Base-by-base conservation (phyloP, 2,797 vertebrate species). In the Limnodromus scolopaceus region DNA sequence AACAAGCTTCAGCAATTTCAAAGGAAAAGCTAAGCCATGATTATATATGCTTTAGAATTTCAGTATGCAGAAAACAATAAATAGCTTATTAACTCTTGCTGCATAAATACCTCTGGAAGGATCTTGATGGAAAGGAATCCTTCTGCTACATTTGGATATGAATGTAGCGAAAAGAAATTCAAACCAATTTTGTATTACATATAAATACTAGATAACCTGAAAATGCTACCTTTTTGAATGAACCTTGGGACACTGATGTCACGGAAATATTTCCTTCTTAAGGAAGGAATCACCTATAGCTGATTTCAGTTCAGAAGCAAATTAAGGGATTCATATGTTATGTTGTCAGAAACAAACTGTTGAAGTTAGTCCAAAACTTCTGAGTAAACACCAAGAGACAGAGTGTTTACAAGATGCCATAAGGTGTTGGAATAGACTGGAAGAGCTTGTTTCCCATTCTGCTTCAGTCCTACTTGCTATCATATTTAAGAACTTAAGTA, bases 1-100 rank as follows among this genome's bases (percentile, higher is more conserved):
- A 95, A 64, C 84, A 95, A 89, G 61, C 65, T 89, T 91, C 84
- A 85, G n/a, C 34, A 64, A 69, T 86, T 95, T 95, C 79, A 94
- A 75, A 95, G 30, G 65, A 80, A 90, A 92, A 95, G 41, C 38
- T 69, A 49, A 95, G 15, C 34, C n/a, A 58, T 65, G 45, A 43
- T 89, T 92, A 83, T 85, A 66, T 48, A 81, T 77, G 20, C 34
- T 71, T 89, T 28, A 81, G 65, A 89, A 80, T 89, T 84, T 61
- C 69, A 70, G n/a, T 75, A 77, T 32, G n/a, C 27, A 70, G 53
- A 49, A 78, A 87, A 53, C 24, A 92, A 84, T 41, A 60, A 87
- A 68, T 39, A 64, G 16, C 25, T 80, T 92, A 68, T 92, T 87
- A 91, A 78, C 38, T 54, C 57, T 71, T 87, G 6, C 38, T 77